phyloP scores from a whole-genome alignment of 2,113 vertebrate species.

The Lynx canadensis region DNA sequence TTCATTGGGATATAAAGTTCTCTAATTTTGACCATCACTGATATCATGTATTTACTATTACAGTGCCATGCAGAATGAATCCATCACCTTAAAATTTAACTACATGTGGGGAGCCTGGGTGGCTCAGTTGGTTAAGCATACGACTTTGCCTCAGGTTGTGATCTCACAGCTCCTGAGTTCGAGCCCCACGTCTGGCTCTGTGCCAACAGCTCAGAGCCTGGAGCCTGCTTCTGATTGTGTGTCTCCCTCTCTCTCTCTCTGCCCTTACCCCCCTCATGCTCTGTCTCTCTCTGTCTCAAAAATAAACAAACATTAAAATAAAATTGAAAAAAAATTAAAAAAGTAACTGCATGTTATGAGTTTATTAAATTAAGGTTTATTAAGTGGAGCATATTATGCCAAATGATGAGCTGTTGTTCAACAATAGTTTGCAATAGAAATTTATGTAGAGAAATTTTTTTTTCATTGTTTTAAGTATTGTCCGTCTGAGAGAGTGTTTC shows the following conservation, averaged over 20 bases:
- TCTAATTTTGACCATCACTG: not conserved
- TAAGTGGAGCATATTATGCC: not conserved
- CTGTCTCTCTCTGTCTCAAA: no score
- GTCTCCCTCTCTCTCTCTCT: no score
- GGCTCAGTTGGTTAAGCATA: no score
- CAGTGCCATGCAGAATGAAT: not conserved
- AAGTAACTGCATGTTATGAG: not conserved
- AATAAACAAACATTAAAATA: no score
- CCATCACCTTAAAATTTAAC: not conserved
- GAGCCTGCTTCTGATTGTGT: no score
- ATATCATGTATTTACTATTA: not conserved
- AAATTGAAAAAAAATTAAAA: not conserved
- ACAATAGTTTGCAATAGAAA: not conserved
- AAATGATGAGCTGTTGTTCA: not conserved
- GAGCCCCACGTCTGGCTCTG: no score
- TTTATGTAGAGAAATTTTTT: not conserved
- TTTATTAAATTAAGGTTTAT: not conserved
- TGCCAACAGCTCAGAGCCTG: no score
- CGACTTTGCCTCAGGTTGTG: no score
- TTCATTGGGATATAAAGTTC: not conserved
- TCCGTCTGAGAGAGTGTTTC: not conserved
- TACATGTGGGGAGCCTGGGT: not conserved
- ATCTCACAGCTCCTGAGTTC: no score
- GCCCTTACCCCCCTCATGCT: no score
- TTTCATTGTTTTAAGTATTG: not conserved